Evolutionary conservation across 2,888 invertebrate species (phyloP), one percentile per base, ranked within the genome.

Genomic region (Pyralis farinalis): DNA sequence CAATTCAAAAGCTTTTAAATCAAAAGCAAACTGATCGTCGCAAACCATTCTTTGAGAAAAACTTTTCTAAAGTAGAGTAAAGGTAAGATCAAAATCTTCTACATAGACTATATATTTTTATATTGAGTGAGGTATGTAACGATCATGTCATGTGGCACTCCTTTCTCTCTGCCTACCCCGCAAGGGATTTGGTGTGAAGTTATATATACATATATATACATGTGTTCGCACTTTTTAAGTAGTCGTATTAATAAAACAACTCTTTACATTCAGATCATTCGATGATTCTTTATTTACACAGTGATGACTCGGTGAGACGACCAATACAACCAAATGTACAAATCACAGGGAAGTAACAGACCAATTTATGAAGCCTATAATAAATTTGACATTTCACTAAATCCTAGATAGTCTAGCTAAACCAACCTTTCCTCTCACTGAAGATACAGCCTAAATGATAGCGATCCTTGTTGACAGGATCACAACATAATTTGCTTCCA

Each of bases 271-370:
- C 74, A 88, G 86, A 88, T 86, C 81, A 80, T 84, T 83, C 82
- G 80, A 86, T 85, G 84, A 81, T 66, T 78, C 63, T 87, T 88
- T 87, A 88, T 88, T 87, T 87, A 88, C 85, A 86, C 63, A 77
- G 73, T 84, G 80, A 74, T 74, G 73, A 68, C 55, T 64, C 58
- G 66, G 71, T 72, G 70, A 75, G 55, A 71, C 56, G 61, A 67
- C 66, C 62, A 71, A 70, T 76, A 78, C 72, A 78, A 81, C 72
- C 70, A 76, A 78, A 80, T 58, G 54, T 75, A 73, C 55, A 72
- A 72, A 79, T 80, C 76, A 80, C 79, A 81, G 76, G 67, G 76
- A 77, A 76, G 60, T 74, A 78, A 74, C 65, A 70, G 67, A 71
- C 59, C 61, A 68, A 42, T 71, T 16, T 64, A 70, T 61, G 65